Evolutionary conservation across 2,888 invertebrate species (phyloP).

Genomic region (Cheilosia urbana): DNA sequence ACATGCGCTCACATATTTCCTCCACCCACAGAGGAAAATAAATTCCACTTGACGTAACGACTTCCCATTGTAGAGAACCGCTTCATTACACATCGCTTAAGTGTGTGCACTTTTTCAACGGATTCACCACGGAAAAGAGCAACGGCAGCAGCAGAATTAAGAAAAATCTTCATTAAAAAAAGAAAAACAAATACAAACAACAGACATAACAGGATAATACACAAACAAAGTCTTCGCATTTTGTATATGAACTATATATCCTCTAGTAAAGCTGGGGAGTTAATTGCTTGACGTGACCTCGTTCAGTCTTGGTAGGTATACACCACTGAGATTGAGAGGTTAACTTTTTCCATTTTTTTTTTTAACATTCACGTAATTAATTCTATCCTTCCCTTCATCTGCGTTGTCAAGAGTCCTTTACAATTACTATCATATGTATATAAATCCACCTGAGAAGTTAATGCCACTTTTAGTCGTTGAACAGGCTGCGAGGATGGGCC

Average conservation of each 20-base stretch:
- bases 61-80: neutral
- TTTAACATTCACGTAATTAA: constrained; percentile 38
- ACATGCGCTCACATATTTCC: neutral
- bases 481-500: neutral
- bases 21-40: neutral
- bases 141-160: constrained; percentile 5
- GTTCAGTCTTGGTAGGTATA: constrained; percentile 6
- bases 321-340: neutral
- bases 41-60: neutral
- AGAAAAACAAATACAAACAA: neutral
- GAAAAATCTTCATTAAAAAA: constrained; percentile 2
- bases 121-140: neutral
- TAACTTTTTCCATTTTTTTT: neutral
- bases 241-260: neutral
- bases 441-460: constrained; percentile 41
- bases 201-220: constrained; percentile 8
- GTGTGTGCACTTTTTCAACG: neutral
- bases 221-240: neutral
- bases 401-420: constrained; percentile 33
- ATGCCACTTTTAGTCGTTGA: constrained; percentile 15
- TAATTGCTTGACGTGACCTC: constrained; percentile 57
- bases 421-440: constrained; percentile 14
- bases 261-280: constrained; percentile 33
- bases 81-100: constrained; percentile 9
- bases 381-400: constrained; percentile 38